Evolutionary conservation across 2,113 vertebrate species (phyloP), one percentile per base, ranked within the genome.

Genomic region (Hippopotamus amphibius): DNA sequence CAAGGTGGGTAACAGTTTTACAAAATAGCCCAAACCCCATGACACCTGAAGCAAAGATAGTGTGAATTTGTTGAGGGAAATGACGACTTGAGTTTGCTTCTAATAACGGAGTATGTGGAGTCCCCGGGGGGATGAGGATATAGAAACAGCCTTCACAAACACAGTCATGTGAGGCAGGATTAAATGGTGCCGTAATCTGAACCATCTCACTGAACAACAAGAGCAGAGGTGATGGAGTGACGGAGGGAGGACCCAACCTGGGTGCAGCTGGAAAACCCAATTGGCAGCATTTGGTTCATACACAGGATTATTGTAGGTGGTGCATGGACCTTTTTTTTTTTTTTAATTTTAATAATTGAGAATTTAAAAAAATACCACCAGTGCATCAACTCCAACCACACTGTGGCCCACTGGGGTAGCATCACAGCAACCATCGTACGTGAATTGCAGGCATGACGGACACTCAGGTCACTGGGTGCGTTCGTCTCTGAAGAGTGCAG

Each of bases 381-480:
- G 11, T 16, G 11, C 48, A 13, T 74, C 57, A 24, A 48, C 28
- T 80, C 48, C 12, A 96, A 5, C 30, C 61, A n/a, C 6, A 4
- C 37, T 13, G 48, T 83, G 37, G 3, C 43, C 72, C 50, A 10
- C 48, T 43, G 21, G 59, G 6, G 28, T 19, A 72, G 15, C 12
- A n/a, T 26, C 0, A 1, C 8, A 24, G 79, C 8, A 19, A 0
- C 53, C 1, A 10, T 57, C 26, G 30, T 6, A 37, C 8, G 4
- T 21, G 61, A 66, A 9, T 30, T 72, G 26, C 61, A n/a, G 21
- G 53, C 22, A 68, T 48, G 30, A 48, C 24, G 13, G 72, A 6
- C 37, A 2, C 6, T 37, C 0, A 1, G 33, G 21, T n/a, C 10
- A 28, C 16, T 0, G 6, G 4, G 12, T 68, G 7, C 24, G 55